A percentile compares a stretch with the other conserved stretches of the same genome.
phyloP scores from a whole-genome alignment of 1,140 invertebrate genomes.

The Pachypsylla venusta region DNA sequence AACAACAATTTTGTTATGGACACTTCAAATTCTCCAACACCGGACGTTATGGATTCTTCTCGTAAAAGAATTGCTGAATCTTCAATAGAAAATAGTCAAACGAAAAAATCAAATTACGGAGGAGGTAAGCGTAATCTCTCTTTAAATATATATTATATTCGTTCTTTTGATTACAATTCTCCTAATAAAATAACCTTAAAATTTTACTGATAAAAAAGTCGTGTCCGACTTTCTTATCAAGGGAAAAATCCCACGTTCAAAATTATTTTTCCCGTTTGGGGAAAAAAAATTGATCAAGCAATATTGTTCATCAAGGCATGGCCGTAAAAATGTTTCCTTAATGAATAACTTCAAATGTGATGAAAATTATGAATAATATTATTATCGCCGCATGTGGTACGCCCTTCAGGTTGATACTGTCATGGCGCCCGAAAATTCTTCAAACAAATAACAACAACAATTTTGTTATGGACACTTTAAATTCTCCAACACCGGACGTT shows the following conservation, averaged over 20 bases:
- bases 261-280: too few relatives aligned
- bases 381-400: constrained; percentile 18
- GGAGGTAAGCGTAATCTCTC: constrained; percentile 40
- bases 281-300: too few relatives aligned
- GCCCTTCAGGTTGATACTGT: constrained; percentile 18
- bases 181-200: too few relatives aligned
- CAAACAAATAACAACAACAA: too few relatives aligned
- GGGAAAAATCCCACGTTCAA: too few relatives aligned
- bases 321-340: too few relatives aligned
- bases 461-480: constrained; percentile 15
- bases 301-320: too few relatives aligned
- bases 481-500: constrained; percentile 53
- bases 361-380: too few relatives aligned
- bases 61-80: constrained; percentile 73
- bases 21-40: constrained; percentile 38
- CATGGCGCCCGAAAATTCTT: constrained; percentile 14
- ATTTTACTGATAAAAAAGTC: too few relatives aligned
- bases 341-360: too few relatives aligned
- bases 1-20: constrained; percentile 13
- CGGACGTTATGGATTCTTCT: constrained; percentile 62
- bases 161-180: too few relatives aligned
- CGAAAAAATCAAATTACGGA: constrained; percentile 75
- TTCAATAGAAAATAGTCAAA: constrained; percentile 68
- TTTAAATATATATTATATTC: not conserved
- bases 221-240: too few relatives aligned